These are phyloP conservation scores for Peromyscus polionotus DNA, from an alignment of 2,113 vertebrate species.

Conservation along the genomic window DNA sequence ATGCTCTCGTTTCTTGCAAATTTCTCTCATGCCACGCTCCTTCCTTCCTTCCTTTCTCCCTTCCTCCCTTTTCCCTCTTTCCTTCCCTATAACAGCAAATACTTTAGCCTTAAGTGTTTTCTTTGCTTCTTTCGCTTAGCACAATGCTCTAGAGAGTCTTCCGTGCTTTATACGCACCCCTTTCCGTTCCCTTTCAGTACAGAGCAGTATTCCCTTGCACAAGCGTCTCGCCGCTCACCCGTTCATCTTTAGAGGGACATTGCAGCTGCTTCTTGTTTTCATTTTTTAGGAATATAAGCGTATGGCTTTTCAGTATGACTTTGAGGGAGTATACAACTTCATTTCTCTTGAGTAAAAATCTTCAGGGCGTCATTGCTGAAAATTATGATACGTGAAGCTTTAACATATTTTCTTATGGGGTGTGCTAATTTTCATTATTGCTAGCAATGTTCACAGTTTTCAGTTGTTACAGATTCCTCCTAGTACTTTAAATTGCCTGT, in stretches of 20 bases:
- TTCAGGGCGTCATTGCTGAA: not conserved
- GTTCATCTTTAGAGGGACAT: not conserved
- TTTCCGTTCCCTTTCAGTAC: not conserved
- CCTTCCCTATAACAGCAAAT: not conserved
- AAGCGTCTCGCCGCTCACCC: no score
- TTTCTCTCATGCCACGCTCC: not conserved
- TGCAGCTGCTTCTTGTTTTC: not conserved
- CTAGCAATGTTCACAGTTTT: not conserved
- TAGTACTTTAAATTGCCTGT: not conserved
- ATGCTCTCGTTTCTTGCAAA: not conserved
- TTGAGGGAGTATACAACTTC: not conserved
- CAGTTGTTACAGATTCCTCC: not conserved
- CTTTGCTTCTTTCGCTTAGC: no score
- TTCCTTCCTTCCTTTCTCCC: not conserved
- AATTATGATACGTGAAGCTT: not conserved
- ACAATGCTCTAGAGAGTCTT: not conserved
- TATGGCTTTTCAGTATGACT: not conserved
- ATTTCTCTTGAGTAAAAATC: not conserved
- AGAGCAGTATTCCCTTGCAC: not conserved
- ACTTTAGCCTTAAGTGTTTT: not conserved
- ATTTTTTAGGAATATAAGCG: not conserved
- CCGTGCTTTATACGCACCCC: fast-evolving
- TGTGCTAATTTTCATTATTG: not conserved
- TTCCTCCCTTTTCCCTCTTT: not conserved
- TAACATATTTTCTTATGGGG: not conserved